phyloP scores from a whole-genome alignment of 2,888 invertebrate species.

The Aporophyla lueneburgensis region DNA sequence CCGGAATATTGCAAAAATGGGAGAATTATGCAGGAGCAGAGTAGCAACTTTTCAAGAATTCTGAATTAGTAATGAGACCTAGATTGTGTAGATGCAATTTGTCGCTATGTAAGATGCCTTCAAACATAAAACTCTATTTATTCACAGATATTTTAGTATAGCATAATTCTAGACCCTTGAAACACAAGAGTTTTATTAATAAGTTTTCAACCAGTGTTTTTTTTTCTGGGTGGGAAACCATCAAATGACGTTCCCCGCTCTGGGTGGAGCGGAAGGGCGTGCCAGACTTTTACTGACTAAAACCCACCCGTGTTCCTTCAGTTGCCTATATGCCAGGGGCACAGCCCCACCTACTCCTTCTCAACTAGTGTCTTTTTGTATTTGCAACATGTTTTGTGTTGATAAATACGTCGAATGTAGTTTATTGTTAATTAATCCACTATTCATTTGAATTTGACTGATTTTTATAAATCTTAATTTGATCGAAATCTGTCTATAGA shows the following conservation, averaged over 20 bases:
- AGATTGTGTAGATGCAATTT: constrained; percentile 11
- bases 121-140: too few relatives aligned
- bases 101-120: too few relatives aligned
- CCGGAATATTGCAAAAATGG: constrained; percentile 49
- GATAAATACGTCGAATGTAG: neutral
- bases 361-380: neutral
- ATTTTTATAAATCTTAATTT: too few relatives aligned
- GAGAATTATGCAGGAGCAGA: constrained; percentile 35
- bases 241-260: too few relatives aligned
- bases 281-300: too few relatives aligned
- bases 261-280: too few relatives aligned
- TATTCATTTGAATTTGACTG: too few relatives aligned
- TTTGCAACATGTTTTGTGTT: neutral
- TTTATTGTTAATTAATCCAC: neutral
- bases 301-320: too few relatives aligned
- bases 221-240: too few relatives aligned
- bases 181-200: neutral
- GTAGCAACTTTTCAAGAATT: constrained; percentile 29
- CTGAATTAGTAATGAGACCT: constrained; percentile 25
- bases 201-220: neutral
- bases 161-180: neutral
- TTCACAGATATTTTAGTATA: neutral
- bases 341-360: too few relatives aligned
- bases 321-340: too few relatives aligned
- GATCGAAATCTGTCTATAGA: too few relatives aligned